These are phyloP conservation scores for Cynocephalus volans DNA, from an alignment of 2,113 vertebrate species.

Conservation along the genomic window DNA sequence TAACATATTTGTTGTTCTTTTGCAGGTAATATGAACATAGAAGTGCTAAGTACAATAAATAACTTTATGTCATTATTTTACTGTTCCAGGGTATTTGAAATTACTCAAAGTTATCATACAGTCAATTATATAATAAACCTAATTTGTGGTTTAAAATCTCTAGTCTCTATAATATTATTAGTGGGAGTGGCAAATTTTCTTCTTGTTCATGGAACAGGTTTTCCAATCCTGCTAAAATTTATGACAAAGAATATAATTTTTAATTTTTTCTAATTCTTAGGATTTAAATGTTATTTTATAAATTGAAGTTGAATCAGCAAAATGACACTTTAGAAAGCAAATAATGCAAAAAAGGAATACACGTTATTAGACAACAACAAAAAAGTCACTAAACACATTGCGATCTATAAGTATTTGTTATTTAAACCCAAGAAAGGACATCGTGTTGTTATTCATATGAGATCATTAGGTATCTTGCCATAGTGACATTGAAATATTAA, in stretches of 20 bases:
- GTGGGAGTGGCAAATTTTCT: neutral
- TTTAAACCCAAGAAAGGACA: conserved; percentile 77
- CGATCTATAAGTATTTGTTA: conserved; percentile 69
- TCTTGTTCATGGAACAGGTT: neutral
- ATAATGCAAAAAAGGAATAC: conserved; percentile 70
- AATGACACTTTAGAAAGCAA: conserved; percentile 73
- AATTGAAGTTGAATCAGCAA: conserved; percentile 73
- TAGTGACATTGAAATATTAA: conserved; percentile 4
- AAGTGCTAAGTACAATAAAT: neutral
- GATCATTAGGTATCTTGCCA: conserved; percentile 50
- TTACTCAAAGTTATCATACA: neutral
- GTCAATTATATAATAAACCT: neutral
- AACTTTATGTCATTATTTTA: neutral
- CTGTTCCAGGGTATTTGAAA: neutral
- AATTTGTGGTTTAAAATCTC: neutral
- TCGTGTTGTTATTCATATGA: conserved; percentile 74
- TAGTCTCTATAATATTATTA: neutral
- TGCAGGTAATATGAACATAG: neutral
- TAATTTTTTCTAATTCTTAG: conserved; percentile 80
- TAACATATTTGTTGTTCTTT: neutral
- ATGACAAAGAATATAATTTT: conserved; percentile 81
- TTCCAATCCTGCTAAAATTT: neutral
- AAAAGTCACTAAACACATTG: conserved; percentile 68
- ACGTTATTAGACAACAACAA: conserved; percentile 71
- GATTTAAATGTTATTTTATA: conserved; percentile 75